These are phyloP conservation scores for Drosophila tripunctata DNA, from an alignment of 2,888 invertebrate species.

Conservation along the genomic window DNA sequence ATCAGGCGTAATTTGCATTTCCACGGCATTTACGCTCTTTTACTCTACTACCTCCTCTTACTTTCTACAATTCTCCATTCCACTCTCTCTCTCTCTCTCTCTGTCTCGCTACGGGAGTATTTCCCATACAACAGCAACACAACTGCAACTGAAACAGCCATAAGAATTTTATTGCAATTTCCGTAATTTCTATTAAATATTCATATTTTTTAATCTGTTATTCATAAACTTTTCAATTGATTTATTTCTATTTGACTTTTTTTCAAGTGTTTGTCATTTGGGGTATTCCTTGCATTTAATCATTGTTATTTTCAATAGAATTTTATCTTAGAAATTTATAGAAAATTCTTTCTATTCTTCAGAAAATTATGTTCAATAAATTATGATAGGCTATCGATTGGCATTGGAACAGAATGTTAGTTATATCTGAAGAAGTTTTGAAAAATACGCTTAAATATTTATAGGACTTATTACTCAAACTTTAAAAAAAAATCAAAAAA, in stretches of 20 bases:
- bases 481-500: too few relatives aligned
- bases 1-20: conserved; percentile 66
- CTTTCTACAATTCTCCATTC: too few relatives aligned
- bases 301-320: neutral
- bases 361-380: too few relatives aligned
- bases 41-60: conserved; percentile 1
- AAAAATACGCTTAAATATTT: too few relatives aligned
- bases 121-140: conserved; percentile 24
- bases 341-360: too few relatives aligned
- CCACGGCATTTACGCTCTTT: conserved; percentile 37
- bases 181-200: conserved; percentile 23
- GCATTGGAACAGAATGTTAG: too few relatives aligned
- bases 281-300: neutral
- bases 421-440: too few relatives aligned
- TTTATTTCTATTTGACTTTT: neutral
- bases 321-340: neutral
- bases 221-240: conserved; percentile 5
- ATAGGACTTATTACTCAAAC: too few relatives aligned
- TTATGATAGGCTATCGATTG: too few relatives aligned
- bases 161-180: conserved; percentile 47
- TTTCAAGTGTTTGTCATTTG: neutral
- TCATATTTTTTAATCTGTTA: conserved; percentile 3
- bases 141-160: conserved; percentile 12
- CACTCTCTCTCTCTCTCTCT: neutral
- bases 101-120: neutral